phyloP scores from a whole-genome alignment of 2,797 vertebrate species.

The Oreortyx pictus region DNA sequence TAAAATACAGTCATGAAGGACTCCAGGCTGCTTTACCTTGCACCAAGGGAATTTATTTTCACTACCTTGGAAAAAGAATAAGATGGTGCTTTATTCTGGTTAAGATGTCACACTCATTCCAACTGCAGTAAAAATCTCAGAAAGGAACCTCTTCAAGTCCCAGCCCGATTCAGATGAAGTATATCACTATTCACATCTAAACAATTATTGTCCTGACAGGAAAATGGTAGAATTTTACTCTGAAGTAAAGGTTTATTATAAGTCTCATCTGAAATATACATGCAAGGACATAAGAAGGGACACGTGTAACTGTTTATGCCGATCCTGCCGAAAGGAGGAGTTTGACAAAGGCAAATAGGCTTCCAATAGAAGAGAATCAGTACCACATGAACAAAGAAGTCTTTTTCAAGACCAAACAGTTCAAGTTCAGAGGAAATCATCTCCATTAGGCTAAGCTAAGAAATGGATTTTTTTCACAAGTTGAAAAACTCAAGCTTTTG shows the following conservation, averaged over 20 bases:
- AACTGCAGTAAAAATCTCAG: neutral
- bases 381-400: neutral
- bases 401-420: neutral
- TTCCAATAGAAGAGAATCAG: neutral
- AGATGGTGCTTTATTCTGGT: neutral
- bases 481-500: neutral
- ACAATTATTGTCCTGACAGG: neutral
- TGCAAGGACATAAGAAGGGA: neutral
- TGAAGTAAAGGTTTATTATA: neutral
- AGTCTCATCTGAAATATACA: neutral
- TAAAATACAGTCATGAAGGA: neutral
- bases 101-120: neutral
- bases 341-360: neutral
- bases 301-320: neutral
- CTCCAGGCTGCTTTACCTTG: neutral
- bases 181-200: neutral
- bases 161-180: neutral
- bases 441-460: neutral
- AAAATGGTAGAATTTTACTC: neutral
- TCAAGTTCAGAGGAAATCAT: fast-evolving
- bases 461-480: neutral
- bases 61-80: neutral
- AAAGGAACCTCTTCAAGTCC: neutral
- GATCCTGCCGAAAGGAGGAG: neutral
- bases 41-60: neutral